A percentile compares a stretch with the other conserved stretches of the same genome.
Evolutionary conservation across 2,888 invertebrate species (phyloP).

Genomic region (Junonia oenone): DNA sequence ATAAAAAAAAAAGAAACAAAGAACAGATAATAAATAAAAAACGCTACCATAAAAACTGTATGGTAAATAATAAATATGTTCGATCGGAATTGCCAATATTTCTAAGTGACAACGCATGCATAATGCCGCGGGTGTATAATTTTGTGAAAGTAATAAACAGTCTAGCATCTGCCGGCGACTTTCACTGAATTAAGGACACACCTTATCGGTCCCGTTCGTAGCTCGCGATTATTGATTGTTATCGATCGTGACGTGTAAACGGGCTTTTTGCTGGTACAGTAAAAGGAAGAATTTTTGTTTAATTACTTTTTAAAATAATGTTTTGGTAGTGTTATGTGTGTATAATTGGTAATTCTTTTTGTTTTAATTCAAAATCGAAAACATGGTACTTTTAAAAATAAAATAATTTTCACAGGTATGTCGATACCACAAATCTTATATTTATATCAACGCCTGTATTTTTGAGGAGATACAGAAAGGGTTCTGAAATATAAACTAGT

Average conservation of each 20-base stretch:
- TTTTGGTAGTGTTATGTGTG: background rate
- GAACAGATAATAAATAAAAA: background rate
- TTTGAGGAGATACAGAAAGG: too few relatives aligned
- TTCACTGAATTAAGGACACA: conserved; percentile 36
- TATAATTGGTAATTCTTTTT: too few relatives aligned
- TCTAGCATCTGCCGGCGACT: conserved; percentile 34
- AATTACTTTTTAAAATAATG: background rate
- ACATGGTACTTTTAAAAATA: too few relatives aligned
- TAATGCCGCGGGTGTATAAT: conserved; percentile 21
- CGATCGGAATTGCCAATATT: conserved; percentile 5
- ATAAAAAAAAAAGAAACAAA: background rate
- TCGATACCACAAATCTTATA: too few relatives aligned
- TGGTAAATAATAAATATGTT: background rate
- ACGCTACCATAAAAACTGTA: background rate
- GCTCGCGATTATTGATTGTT: background rate
- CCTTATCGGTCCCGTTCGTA: conserved; percentile 26
- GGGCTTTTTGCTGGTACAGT: background rate
- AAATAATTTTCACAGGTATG: too few relatives aligned
- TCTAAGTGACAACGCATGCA: conserved; percentile 16
- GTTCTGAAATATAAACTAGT: too few relatives aligned
- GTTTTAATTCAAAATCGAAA: too few relatives aligned
- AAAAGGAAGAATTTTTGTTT: background rate
- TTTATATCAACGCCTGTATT: too few relatives aligned
- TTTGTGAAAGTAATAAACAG: conserved; percentile 28
- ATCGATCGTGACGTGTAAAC: background rate